phyloP scores from a whole-genome alignment of 2,113 vertebrate species.

The Passerina amoena region DNA sequence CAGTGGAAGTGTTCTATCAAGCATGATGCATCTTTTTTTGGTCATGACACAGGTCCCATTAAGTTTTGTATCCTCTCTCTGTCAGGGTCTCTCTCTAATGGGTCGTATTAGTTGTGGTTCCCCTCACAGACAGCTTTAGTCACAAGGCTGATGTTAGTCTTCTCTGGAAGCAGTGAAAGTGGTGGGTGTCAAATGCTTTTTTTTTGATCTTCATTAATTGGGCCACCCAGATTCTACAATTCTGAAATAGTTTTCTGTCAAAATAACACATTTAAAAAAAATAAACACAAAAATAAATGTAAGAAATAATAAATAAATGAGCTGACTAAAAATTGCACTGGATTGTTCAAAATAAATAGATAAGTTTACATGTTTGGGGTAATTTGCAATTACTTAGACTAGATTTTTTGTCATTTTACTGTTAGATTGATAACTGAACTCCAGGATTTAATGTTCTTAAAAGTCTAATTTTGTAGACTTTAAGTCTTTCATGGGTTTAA shows the following conservation, averaged over 20 bases:
- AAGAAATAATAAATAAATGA: neutral
- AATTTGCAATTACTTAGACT: neutral
- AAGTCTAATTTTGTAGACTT: neutral
- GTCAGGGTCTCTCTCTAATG: neutral
- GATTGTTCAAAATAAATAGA: neutral
- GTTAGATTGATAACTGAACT: neutral
- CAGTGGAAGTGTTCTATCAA: neutral
- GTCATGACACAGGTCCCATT: neutral
- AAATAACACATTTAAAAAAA: neutral
- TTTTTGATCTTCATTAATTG: neutral
- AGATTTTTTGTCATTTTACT: neutral
- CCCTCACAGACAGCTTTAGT: neutral
- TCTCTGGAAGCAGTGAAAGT: neutral
- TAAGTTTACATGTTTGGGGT: neutral
- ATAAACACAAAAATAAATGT: neutral
- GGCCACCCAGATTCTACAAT: neutral
- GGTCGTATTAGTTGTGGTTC: neutral
- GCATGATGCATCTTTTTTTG: fast-evolving
- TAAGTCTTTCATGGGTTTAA: neutral
- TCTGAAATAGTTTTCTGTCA: neutral
- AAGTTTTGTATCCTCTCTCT: neutral
- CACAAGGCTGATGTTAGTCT: neutral
- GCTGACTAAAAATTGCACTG: neutral
- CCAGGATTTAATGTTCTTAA: neutral
- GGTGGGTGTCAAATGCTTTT: neutral